phyloP scores from a whole-genome alignment of 2,797 vertebrate species.

The Pseudochromis fuscus region DNA sequence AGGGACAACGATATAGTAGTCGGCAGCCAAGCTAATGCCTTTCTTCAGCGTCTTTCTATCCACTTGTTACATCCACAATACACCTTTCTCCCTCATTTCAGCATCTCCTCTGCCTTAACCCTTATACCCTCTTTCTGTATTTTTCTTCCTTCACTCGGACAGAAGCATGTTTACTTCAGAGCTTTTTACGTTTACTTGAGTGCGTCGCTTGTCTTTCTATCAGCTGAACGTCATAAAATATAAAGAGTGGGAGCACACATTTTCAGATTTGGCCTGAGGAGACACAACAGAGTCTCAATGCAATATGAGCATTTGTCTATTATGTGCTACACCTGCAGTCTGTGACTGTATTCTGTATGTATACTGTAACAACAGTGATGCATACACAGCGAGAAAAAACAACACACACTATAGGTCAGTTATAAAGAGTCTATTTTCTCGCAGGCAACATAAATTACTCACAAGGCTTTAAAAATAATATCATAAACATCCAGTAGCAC shows the following conservation, averaged over 20 bases:
- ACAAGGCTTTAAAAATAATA: conserved; percentile 17
- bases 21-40: conserved; percentile 35
- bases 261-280: conserved; percentile 13
- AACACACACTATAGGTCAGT: conserved; percentile 12
- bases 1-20: no score
- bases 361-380: background rate
- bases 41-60: conserved; percentile 36
- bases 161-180: conserved; percentile 62
- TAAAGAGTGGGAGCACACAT: conserved; percentile 44
- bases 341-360: background rate
- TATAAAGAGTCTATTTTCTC: conserved; percentile 3
- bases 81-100: background rate
- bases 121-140: background rate
- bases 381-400: conserved; percentile 18
- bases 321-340: background rate
- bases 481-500: conserved; percentile 16
- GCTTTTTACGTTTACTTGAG: conserved; percentile 66
- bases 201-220: conserved; percentile 58
- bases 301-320: conserved; percentile 2
- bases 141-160: conserved; percentile 20
- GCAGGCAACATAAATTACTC: conserved; percentile 17
- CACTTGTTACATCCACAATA: conserved; percentile 9
- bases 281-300: background rate
- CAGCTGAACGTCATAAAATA: conserved; percentile 33
- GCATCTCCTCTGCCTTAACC: background rate